Conservation (phyloP, 2,888 invertebrate genomes). For the Linyphia triangularis region DNA sequence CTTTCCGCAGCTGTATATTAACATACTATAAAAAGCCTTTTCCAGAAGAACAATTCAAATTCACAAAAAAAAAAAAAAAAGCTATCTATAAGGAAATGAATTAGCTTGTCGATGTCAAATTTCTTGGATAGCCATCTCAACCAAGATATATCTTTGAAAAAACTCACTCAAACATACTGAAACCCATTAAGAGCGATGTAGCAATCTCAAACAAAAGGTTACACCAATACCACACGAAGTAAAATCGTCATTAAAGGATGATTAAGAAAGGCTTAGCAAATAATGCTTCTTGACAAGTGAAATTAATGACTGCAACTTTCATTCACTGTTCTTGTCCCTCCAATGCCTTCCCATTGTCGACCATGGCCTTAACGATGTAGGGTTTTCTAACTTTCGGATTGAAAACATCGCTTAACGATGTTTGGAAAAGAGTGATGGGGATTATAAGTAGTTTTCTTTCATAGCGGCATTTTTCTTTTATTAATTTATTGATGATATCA, state of each 20-base stretch:
- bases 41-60: too few relatives aligned
- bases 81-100: too few relatives aligned
- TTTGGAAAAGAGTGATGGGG: constrained; percentile 2
- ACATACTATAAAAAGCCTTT: too few relatives aligned
- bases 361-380: constrained; percentile 13
- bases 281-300: constrained; percentile 61
- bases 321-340: constrained; percentile 20
- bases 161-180: too few relatives aligned
- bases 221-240: constrained; percentile 35
- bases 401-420: constrained; percentile 39
- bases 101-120: too few relatives aligned
- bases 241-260: constrained; percentile 60
- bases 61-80: too few relatives aligned
- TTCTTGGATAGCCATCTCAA: too few relatives aligned
- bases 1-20: too few relatives aligned
- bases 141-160: too few relatives aligned
- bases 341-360: constrained; percentile 3
- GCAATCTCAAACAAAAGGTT: constrained; percentile 52
- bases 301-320: constrained; percentile 43
- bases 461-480: too few relatives aligned
- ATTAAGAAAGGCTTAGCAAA: constrained; percentile 64
- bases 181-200: background rate
- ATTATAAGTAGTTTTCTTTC: too few relatives aligned
- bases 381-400: constrained; percentile 17
- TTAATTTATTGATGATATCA: too few relatives aligned